These are phyloP conservation scores for Drosophila engyochracea DNA, from an alignment of 2,888 invertebrate genomes.

Conservation along the genomic window DNA sequence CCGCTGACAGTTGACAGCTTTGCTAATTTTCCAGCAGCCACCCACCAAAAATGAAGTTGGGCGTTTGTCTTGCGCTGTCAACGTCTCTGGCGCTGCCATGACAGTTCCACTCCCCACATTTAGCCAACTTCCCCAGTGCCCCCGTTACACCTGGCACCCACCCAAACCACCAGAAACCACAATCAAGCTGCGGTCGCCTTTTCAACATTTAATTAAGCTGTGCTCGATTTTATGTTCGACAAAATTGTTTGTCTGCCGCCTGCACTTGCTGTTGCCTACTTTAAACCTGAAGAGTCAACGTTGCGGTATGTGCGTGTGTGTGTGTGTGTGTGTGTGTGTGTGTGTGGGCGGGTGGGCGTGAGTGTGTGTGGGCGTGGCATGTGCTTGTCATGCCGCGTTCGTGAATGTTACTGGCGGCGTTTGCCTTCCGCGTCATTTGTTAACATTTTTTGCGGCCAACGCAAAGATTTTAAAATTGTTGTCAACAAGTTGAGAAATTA, in stretches of 20 bases:
- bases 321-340: no score
- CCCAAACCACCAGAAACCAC: constrained; percentile 32
- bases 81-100: constrained; percentile 36
- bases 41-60: constrained; percentile 66
- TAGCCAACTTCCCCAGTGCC: neutral
- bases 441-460: constrained; percentile 42
- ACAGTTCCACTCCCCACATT: constrained; percentile 2
- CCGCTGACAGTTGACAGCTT: constrained; percentile 78
- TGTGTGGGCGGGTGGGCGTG: constrained; percentile 9
- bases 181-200: constrained; percentile 67
- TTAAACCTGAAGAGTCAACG: constrained; percentile 49
- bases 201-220: constrained; percentile 80
- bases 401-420: constrained; percentile 29
- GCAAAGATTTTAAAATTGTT: constrained; percentile 49
- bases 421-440: constrained; percentile 34
- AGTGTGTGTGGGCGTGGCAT: constrained; percentile 32
- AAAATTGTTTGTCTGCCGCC: constrained; percentile 69
- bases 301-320: constrained; percentile 22
- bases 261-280: constrained; percentile 49
- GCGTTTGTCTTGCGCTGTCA: constrained; percentile 63
- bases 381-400: constrained; percentile 50
- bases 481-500: constrained; percentile 13
- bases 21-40: constrained; percentile 76
- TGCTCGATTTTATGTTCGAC: constrained; percentile 78
- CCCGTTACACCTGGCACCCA: neutral